Percentiles rank a stretch among this genome's conserved stretches.
Evolutionary conservation across 2,113 vertebrate genomes (phyloP).

Genomic region (Thomomys bottae): DNA sequence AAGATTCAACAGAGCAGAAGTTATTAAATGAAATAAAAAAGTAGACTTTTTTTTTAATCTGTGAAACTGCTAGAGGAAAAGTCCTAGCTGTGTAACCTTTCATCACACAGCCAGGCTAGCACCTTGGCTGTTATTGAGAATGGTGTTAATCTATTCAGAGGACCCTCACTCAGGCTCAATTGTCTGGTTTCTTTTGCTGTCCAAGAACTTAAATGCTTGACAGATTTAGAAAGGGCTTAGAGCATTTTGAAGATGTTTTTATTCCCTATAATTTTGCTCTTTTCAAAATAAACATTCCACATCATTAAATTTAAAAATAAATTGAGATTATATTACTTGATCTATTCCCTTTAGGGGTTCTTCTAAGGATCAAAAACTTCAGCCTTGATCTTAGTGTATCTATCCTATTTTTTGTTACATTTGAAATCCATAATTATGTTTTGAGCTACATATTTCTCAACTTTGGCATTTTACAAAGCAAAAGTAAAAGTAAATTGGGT

Average conservation of each 20-base stretch:
- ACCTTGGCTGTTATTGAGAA: neutral
- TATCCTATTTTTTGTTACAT: neutral
- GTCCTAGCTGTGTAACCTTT: neutral
- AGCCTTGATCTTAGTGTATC: slow-evolving; percentile 42
- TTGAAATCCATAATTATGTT: slow-evolving; percentile 58
- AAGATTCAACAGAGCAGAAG: slow-evolving; percentile 11
- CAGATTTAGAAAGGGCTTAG: neutral
- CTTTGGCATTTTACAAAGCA: slow-evolving; percentile 55
- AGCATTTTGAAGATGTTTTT: slow-evolving; percentile 49
- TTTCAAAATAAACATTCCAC: slow-evolving; percentile 56
- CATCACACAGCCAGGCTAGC: neutral
- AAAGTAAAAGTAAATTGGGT: slow-evolving; percentile 45
- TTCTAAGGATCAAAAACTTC: slow-evolving; percentile 53
- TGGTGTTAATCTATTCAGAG: neutral
- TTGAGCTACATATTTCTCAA: slow-evolving; percentile 56
- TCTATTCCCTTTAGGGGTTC: slow-evolving; percentile 33
- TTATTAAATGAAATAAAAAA: slow-evolving; percentile 9
- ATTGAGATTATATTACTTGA: slow-evolving; percentile 7
- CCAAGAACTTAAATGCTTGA: neutral
- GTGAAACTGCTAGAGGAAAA: neutral
- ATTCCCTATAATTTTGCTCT: slow-evolving; percentile 29
- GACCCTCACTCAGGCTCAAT: neutral
- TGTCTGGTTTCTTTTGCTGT: neutral
- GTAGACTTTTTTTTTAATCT: slow-evolving; percentile 15
- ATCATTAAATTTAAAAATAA: slow-evolving; percentile 62